phyloP scores from a whole-genome alignment of 2,113 vertebrate genomes.

The Motacilla alba region DNA sequence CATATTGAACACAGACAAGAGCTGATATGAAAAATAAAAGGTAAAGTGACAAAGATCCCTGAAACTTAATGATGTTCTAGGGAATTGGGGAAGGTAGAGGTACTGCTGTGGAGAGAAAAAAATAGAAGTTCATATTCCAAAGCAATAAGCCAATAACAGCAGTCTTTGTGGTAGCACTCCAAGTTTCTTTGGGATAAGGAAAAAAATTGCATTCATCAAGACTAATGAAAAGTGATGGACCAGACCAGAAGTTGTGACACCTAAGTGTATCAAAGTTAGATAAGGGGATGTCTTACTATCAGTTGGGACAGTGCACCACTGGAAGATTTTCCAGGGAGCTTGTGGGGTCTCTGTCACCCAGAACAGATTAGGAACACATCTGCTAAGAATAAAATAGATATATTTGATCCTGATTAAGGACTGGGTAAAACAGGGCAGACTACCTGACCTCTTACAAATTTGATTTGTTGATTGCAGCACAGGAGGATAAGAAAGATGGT shows the following conservation, averaged over 20 bases:
- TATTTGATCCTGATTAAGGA: conserved; percentile 3
- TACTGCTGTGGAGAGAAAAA: background rate
- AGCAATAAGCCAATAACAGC: background rate
- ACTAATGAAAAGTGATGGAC: background rate
- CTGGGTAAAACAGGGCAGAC: background rate
- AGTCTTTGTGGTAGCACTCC: background rate
- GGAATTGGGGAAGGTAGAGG: background rate
- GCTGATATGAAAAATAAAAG: background rate
- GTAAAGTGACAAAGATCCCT: background rate
- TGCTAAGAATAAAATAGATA: background rate
- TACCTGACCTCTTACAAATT: background rate
- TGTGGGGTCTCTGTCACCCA: background rate
- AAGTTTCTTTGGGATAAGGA: background rate
- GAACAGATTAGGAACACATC: background rate
- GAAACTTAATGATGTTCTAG: background rate
- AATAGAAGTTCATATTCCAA: background rate
- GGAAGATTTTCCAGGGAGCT: background rate
- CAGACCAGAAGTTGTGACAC: background rate
- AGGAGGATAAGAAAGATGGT: background rate
- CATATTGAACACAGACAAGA: background rate
- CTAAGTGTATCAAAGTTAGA: background rate
- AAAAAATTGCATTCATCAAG: background rate
- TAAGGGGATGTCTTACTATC: background rate
- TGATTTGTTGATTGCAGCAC: background rate
- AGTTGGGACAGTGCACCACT: background rate